Evolutionary conservation across 2,797 vertebrate genomes (phyloP).

Genomic region (Melanotaenia maccullochi): DNA sequence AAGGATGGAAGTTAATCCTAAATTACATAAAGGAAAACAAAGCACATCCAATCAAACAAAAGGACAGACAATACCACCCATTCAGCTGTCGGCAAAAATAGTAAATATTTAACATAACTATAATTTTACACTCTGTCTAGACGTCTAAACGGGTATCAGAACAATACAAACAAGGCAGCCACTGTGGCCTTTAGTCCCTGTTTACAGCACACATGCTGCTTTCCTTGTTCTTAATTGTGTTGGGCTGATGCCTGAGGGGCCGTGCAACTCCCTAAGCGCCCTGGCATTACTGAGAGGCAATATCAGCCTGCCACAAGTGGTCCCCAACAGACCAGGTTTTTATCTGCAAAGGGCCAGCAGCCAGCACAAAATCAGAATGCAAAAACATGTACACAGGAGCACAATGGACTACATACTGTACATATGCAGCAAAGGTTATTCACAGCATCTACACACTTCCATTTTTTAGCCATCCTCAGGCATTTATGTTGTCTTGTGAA

Average conservation of each 20-base stretch:
- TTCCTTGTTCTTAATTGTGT: conserved; percentile 80
- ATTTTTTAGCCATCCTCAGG: conserved; percentile 49
- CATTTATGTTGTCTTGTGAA: conserved; percentile 53
- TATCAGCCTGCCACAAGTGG: conserved; percentile 75
- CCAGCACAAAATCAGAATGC: conserved; percentile 73
- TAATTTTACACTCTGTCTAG: conserved; percentile 61
- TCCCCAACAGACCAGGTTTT: conserved; percentile 68
- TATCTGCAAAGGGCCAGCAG: conserved; percentile 86
- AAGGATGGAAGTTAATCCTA: background rate
- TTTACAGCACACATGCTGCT: conserved; percentile 62
- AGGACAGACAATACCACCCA: conserved; percentile 12
- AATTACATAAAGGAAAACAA: conserved; percentile 13
- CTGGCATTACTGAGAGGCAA: conserved; percentile 69
- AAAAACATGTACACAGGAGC: conserved; percentile 68
- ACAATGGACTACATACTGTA: conserved; percentile 67
- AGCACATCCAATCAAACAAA: conserved; percentile 12
- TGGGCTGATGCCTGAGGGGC: conserved; percentile 72
- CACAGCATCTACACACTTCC: conserved; percentile 69
- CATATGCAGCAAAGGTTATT: conserved; percentile 72
- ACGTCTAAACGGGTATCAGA: conserved; percentile 51
- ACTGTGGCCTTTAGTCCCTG: conserved; percentile 49
- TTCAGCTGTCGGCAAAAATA: conserved; percentile 15
- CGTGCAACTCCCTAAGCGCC: conserved; percentile 66
- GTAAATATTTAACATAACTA: conserved; percentile 58
- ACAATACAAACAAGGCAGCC: conserved; percentile 64